phyloP scores from a whole-genome alignment of 2,113 vertebrate genomes.

The Ondatra zibethicus region DNA sequence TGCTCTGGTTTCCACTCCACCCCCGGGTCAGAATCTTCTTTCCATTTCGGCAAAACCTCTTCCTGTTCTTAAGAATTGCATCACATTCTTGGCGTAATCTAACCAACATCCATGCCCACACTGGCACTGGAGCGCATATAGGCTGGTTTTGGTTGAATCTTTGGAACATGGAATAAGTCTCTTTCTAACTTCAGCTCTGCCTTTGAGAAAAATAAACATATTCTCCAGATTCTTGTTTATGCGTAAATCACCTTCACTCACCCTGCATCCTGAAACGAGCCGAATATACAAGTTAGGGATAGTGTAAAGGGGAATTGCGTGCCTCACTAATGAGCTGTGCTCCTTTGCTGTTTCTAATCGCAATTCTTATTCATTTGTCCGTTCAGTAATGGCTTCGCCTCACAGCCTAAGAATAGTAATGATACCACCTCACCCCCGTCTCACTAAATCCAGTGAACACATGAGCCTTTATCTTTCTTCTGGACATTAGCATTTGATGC shows the following conservation, averaged over 20 bases:
- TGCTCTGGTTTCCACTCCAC: slow-evolving; percentile 48
- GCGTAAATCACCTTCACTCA: slow-evolving; percentile 16
- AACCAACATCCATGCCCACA: slow-evolving; percentile 50
- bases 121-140: slow-evolving; percentile 10
- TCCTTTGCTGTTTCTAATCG: not conserved
- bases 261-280: not conserved
- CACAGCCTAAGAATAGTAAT: not conserved
- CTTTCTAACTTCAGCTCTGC: slow-evolving; percentile 56
- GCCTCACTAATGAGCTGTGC: not conserved
- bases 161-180: slow-evolving; percentile 34
- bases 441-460: not conserved
- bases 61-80: slow-evolving; percentile 76
- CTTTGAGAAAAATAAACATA: not conserved
- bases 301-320: not conserved
- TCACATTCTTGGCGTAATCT: slow-evolving; percentile 61
- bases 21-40: slow-evolving; percentile 47
- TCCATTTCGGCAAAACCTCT: slow-evolving; percentile 68
- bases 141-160: slow-evolving; percentile 38
- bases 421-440: accelerated
- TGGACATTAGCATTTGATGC: not conserved
- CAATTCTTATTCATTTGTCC: not conserved
- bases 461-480: not conserved
- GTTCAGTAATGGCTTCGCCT: not conserved
- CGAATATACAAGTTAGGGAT: not conserved
- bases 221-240: slow-evolving; percentile 37